Base-by-base conservation (phyloP, 2,888 invertebrate species). In the Harmothoe impar region DNA sequence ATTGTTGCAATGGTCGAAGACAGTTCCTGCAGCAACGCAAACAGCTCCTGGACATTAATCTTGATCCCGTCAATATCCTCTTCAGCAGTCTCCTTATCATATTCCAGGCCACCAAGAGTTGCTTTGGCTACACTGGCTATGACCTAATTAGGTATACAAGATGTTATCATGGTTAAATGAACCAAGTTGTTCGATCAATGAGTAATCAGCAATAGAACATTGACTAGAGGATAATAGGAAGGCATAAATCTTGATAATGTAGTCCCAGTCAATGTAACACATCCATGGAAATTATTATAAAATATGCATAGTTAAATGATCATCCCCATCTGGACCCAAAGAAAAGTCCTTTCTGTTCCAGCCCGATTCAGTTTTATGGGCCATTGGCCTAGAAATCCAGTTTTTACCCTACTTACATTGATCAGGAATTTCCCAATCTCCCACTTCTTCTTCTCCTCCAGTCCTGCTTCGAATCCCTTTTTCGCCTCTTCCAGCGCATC, bases 371-470 rank as follows among this genome's bases (percentile, higher is more conserved):
- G n/a, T n/a, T n/a, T n/a, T n/a, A n/a, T n/a, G n/a, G n/a, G n/a
- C n/a, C n/a, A n/a, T n/a, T n/a, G n/a, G n/a, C n/a, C n/a, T n/a
- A n/a, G n/a, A n/a, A n/a, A n/a, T n/a, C n/a, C n/a, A n/a, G n/a
- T n/a, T n/a, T n/a, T n/a, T 62, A n/a, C 5, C 20, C 1, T n/a
- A 51, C 43, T 84, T 51, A 84, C 84, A 35, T 84, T 43, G 10
- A 84, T 84, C 3, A 84, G 84, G 84, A 84, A 84, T 25, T 43
- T 84, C n/a, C 43, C 84, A 35, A 84, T 35, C 25, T 33, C 84
- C 84, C 84, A 84, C 0, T n/a, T 51, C 25, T 84, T 84, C 84
- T 84, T 43, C 23, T 84, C 84, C 10, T 33, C 12, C 5, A 84
- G 25, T 10, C 84, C 84, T 1, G 29, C 84, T 17, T 89, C 68